Evolutionary conservation across 2,113 vertebrate species (phyloP).

Genomic region (Acanthisitta chloris): DNA sequence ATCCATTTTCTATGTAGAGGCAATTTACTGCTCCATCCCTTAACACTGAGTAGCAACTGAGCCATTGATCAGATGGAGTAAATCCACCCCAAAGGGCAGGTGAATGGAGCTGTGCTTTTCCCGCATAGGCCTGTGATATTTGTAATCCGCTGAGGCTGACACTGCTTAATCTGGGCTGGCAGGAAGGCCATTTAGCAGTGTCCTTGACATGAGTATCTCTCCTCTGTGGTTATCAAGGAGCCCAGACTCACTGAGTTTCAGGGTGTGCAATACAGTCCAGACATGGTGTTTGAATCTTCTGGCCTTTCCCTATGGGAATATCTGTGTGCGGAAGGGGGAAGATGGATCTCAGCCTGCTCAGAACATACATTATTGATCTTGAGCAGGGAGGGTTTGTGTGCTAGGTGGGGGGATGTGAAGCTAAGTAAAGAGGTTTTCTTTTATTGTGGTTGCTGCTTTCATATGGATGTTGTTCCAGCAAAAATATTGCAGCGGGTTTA

Average conservation of each 20-base stretch:
- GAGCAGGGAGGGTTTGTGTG: not conserved
- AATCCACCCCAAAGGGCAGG: not conserved
- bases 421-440: not conserved
- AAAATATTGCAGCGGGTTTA: not conserved
- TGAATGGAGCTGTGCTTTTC: not conserved
- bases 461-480: not conserved
- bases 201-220: not conserved
- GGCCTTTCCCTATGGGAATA: not conserved
- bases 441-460: not conserved
- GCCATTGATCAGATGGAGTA: not conserved
- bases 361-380: not conserved
- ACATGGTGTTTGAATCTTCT: not conserved
- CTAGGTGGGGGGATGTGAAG: not conserved
- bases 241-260: not conserved
- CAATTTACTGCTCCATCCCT: not conserved
- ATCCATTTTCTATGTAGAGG: not conserved
- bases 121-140: not conserved
- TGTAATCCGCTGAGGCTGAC: not conserved
- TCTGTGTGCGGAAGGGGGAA: not conserved
- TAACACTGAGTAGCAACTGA: not conserved
- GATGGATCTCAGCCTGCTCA: not conserved
- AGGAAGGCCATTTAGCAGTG: not conserved
- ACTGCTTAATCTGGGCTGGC: not conserved
- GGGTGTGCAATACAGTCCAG: not conserved
- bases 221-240: not conserved